Conservation (phyloP, 2,888 invertebrate genomes). For the Silvanus unidentatus region DNA sequence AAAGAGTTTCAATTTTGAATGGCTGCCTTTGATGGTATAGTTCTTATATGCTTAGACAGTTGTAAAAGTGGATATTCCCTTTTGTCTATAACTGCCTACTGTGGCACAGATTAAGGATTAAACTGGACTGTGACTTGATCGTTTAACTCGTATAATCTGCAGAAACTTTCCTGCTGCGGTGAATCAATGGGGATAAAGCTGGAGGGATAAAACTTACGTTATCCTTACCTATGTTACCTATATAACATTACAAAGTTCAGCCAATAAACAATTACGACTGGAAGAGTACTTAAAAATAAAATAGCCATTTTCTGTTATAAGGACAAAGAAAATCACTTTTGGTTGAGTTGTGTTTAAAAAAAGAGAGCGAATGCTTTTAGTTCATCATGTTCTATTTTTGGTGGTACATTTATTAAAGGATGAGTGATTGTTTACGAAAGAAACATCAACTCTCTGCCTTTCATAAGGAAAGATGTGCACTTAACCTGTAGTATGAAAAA, state of each 20-base stretch:
- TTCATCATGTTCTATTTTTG: conserved; percentile 16
- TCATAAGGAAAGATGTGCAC: conserved; percentile 30
- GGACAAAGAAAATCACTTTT: no score
- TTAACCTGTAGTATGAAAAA: conserved; percentile 24
- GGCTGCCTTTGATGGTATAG: no score
- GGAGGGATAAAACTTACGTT: conserved; percentile 31
- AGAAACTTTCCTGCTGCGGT: conserved; percentile 32
- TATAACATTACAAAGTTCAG: neutral
- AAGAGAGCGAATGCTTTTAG: conserved; percentile 10
- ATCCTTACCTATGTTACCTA: conserved; percentile 35
- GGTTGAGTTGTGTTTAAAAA: no score
- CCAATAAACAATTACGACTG: conserved; percentile 1
- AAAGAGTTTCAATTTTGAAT: no score
- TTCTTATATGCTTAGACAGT: no score
- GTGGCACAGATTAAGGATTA: conserved; percentile 34
- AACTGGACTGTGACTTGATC: conserved; percentile 32
- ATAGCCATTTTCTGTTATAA: no score
- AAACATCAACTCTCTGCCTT: conserved; percentile 26
- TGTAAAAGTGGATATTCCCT: conserved; percentile 26
- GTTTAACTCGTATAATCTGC: conserved; percentile 33
- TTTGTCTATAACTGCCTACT: conserved; percentile 20
- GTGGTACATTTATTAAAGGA: conserved; percentile 27
- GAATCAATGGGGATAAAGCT: conserved; percentile 33
- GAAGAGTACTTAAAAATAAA: no score
- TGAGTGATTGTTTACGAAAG: conserved; percentile 34